phyloP scores from a whole-genome alignment of 2,113 vertebrate genomes.

The Anarrhichthys ocellatus region DNA sequence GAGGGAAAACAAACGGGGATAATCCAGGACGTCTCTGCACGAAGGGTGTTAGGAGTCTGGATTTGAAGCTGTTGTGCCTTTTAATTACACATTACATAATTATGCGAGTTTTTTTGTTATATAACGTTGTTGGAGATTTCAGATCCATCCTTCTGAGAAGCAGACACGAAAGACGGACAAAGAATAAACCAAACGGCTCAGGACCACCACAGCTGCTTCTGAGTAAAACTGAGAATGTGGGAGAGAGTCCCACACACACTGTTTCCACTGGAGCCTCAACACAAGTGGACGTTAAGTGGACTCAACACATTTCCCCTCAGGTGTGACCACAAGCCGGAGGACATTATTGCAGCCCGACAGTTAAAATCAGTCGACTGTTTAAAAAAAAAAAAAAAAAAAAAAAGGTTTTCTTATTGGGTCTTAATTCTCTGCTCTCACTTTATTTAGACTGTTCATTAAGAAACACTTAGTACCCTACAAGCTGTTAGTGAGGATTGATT shows the following conservation, averaged over 20 bases:
- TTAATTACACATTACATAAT: constrained; percentile 38
- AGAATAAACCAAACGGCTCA: not conserved
- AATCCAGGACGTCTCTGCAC: constrained; percentile 17
- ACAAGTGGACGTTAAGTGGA: constrained; percentile 53
- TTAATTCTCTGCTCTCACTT: not conserved
- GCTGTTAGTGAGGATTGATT: not conserved
- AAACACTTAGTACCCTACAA: not conserved
- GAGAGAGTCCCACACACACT: constrained; percentile 28
- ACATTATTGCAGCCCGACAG: constrained; percentile 53
- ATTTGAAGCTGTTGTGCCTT: constrained; percentile 9
- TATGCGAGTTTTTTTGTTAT: not conserved
- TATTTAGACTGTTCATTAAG: not conserved
- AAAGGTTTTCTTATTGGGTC: not conserved
- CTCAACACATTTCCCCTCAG: constrained; percentile 42
- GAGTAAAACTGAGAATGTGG: constrained; percentile 20
- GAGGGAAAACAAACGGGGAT: constrained; percentile 29
- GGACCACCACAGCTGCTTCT: constrained; percentile 3
- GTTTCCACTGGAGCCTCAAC: not conserved
- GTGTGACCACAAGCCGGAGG: constrained; percentile 44
- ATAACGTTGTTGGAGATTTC: constrained; percentile 27
- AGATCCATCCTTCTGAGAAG: constrained; percentile 17
- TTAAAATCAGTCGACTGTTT: constrained; percentile 1
- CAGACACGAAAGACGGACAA: not conserved
- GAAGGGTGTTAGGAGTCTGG: not conserved
- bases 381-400: too few species aligned